Percentiles rank a stretch among this genome's conserved stretches.
Evolutionary conservation across 2,113 vertebrate species (phyloP).

Genomic region (Erythrocebus patas): DNA sequence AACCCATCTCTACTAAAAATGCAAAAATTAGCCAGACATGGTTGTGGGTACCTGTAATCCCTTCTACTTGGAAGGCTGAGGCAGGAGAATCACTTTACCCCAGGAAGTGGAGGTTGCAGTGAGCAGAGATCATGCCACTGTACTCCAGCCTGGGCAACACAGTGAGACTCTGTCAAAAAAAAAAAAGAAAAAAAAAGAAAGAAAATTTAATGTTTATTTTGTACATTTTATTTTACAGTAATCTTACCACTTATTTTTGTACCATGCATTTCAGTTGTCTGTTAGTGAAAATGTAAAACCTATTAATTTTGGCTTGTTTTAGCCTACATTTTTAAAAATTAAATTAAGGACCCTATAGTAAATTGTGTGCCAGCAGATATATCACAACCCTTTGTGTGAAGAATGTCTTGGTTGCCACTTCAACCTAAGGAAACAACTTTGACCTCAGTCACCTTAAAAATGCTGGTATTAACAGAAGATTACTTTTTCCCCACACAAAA

Average conservation of each 20-base stretch:
- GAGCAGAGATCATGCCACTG: too few species aligned
- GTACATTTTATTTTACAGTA: slow-evolving; percentile 81
- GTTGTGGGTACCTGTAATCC: too few species aligned
- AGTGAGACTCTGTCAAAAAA: too few species aligned
- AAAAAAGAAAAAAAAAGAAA: too few species aligned
- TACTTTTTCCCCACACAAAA: slow-evolving; percentile 54
- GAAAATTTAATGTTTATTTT: not conserved
- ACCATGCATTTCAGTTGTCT: slow-evolving; percentile 82
- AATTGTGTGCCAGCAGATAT: slow-evolving; percentile 77
- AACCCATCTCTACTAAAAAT: too few species aligned
- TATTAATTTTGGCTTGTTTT: slow-evolving; percentile 74
- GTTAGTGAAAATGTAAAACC: slow-evolving; percentile 80
- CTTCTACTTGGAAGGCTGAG: too few species aligned
- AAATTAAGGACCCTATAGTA: slow-evolving; percentile 59
- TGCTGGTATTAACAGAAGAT: slow-evolving; percentile 29
- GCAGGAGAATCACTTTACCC: too few species aligned
- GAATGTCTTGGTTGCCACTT: slow-evolving; percentile 52
- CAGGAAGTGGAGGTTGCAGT: too few species aligned
- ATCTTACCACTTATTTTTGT: slow-evolving; percentile 56
- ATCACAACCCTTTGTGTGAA: slow-evolving; percentile 37
- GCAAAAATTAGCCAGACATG: too few species aligned
- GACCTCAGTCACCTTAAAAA: slow-evolving; percentile 43
- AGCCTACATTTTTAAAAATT: slow-evolving; percentile 69
- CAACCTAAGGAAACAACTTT: slow-evolving; percentile 32
- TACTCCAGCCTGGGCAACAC: too few species aligned